Base-by-base conservation (phyloP, 2,888 invertebrate species). In the Marasmarcha lunaedactyla region DNA sequence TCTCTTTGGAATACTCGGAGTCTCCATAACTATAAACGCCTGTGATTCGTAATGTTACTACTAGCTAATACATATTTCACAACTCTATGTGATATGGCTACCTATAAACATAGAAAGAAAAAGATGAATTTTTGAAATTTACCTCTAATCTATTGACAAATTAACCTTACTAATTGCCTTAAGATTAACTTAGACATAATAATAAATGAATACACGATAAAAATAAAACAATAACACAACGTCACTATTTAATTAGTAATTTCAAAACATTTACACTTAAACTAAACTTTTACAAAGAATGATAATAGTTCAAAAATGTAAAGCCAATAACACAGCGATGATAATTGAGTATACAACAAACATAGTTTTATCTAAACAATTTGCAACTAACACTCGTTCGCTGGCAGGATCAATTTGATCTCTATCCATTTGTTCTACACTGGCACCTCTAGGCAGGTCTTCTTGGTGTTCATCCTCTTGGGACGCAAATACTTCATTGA, bases 391-490 rank as follows among this genome's bases (percentile, higher is more conserved):
- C 27, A 50, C 59, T 26, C 53, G 56, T 14, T 67, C 68, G 1
- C 62, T 60, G 26, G 20, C 7, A 20, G 55, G 57, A 1, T 48
- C 49, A 1, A 41, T 46, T 1, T 48, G 46, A 1, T 78, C 78
- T 13, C 56, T 56, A 38, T 77, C 63, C 77, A 79, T 76, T 40
- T 74, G 74, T 50, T 76, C 78, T 1, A 76, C 41, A 1, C 57
- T 57, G 1, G 56, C 53, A 5, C 57, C 57, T 35, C 62, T 56
- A 1, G 64, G 49, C 0, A 51, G 47, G 0, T 48, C 47, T 0
- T 51, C 46, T 4, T 67, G 69, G 0, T 68, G 68, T 6, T 77
- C 76, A 38, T 72, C 69, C 47, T 70, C 66, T 20, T 20, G 20
- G 0, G 54, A 43, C 0, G 51, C 46, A 39, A 63, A 72, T 1